Evolutionary conservation across 2,888 invertebrate genomes (phyloP).

Genomic region (Cylloceria caligata): DNA sequence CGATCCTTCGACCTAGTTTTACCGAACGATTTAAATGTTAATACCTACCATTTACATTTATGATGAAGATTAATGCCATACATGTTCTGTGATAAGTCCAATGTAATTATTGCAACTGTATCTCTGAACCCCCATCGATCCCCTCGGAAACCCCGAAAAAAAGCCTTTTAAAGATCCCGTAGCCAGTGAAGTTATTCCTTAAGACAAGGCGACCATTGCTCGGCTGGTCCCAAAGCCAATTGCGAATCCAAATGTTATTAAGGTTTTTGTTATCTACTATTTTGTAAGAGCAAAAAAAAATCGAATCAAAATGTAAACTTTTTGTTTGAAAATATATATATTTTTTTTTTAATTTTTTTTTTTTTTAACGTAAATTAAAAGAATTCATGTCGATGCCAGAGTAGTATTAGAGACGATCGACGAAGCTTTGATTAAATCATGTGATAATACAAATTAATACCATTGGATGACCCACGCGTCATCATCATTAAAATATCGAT

Average conservation of each 20-base stretch:
- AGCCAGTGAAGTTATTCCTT: conserved; percentile 81
- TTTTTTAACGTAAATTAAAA: conserved; percentile 31
- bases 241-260: conserved; percentile 60
- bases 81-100: conserved; percentile 85
- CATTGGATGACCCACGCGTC: conserved; percentile 53
- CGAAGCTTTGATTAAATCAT: conserved; percentile 51
- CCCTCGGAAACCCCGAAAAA: conserved; percentile 35
- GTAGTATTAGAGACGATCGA: conserved; percentile 43
- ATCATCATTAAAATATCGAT: conserved; percentile 54
- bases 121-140: conserved; percentile 75
- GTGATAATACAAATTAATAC: conserved; percentile 66
- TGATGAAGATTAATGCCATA: conserved; percentile 85
- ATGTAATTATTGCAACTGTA: conserved; percentile 84
- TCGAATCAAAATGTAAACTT: not conserved
- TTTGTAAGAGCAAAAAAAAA: conserved; percentile 74
- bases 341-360: conserved; percentile 53
- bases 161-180: conserved; percentile 76
- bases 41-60: conserved; percentile 80
- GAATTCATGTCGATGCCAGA: conserved; percentile 59
- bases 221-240: conserved; percentile 75
- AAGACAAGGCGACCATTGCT: conserved; percentile 69
- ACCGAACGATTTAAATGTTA: conserved; percentile 80
- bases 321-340: conserved; percentile 12
- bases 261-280: conserved; percentile 78
- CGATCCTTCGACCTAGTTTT: conserved; percentile 83